Evolutionary conservation across 1,140 invertebrate species (phyloP).

Genomic region (Achatina immaculata): DNA sequence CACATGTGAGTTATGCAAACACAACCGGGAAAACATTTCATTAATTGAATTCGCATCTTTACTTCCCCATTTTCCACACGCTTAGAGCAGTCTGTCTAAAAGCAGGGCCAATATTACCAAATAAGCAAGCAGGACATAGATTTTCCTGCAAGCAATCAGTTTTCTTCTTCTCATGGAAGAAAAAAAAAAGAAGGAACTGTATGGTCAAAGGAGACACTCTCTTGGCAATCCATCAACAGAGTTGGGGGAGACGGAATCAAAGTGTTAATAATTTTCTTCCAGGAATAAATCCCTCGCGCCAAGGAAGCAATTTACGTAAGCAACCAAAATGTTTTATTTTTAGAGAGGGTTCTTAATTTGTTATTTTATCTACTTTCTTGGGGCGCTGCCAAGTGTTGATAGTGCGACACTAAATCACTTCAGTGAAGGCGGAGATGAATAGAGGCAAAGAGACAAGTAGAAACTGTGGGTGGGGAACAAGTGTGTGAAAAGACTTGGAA

Average conservation of each 20-base stretch:
- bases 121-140: background rate
- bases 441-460: background rate
- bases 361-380: background rate
- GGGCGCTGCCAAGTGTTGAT: background rate
- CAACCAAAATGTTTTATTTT: background rate
- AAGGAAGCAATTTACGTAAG: background rate
- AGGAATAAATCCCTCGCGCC: background rate
- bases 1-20: too few relatives aligned
- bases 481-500: background rate
- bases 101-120: background rate
- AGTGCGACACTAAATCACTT: slow-evolving; percentile 23
- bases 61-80: too few relatives aligned
- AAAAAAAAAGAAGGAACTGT: background rate
- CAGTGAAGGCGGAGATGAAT: background rate
- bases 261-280: slow-evolving; percentile 15
- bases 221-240: slow-evolving; percentile 11
- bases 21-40: too few relatives aligned
- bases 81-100: too few relatives aligned
- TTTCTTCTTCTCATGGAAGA: too few relatives aligned
- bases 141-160: background rate
- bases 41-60: too few relatives aligned
- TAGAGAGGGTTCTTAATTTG: background rate
- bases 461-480: background rate
- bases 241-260: slow-evolving; percentile 10
- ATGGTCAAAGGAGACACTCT: background rate